Conservation (phyloP, 2,797 vertebrate species). For the Choloepus didactylus region DNA sequence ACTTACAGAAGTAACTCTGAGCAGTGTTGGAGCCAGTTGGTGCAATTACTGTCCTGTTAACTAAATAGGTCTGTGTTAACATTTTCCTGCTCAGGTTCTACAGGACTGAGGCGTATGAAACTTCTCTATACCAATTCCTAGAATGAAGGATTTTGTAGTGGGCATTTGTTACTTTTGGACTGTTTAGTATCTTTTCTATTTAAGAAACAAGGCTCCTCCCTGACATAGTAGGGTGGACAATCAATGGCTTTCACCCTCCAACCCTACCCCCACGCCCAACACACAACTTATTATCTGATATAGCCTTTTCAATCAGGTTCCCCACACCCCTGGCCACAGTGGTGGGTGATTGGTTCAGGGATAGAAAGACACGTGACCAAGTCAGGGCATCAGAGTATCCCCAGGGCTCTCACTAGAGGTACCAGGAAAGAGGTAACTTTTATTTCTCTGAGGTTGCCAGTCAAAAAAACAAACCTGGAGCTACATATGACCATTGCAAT, state of each 20-base stretch:
- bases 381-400: background rate
- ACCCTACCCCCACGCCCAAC: background rate
- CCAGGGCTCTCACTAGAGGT: background rate
- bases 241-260: background rate
- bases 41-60: background rate
- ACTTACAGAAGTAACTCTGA: background rate
- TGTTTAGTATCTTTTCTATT: background rate
- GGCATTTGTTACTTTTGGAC: background rate
- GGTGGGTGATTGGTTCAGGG: background rate
- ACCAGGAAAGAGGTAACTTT: background rate
- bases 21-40: background rate
- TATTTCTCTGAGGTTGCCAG: constrained; percentile 35
- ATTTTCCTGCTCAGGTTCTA: background rate
- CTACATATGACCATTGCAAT: constrained; percentile 30
- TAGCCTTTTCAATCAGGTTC: background rate
- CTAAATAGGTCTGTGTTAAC: background rate
- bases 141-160: background rate
- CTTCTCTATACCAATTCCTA: background rate
- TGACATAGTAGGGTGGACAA: background rate
- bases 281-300: background rate
- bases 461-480: constrained; percentile 3
- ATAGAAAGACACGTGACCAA: background rate
- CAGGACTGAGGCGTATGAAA: background rate
- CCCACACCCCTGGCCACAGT: background rate
- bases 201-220: background rate